Percentiles rank a stretch among this genome's conserved stretches.
phyloP scores from a whole-genome alignment of 2,113 vertebrate genomes.

The Falco punctatus region DNA sequence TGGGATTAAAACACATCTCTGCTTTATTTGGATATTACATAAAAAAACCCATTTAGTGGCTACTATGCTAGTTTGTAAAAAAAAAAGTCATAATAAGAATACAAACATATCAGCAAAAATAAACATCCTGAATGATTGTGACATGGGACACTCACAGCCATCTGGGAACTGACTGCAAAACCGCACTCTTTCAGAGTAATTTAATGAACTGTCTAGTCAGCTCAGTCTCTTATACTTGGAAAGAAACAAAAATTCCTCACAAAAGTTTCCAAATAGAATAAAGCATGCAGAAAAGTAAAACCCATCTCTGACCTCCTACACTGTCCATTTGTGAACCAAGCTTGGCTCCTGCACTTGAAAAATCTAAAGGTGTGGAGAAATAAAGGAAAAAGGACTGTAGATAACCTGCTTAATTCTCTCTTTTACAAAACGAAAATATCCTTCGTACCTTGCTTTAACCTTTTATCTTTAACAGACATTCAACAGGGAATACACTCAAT shows the following conservation, averaged over 20 bases:
- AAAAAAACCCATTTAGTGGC: background rate
- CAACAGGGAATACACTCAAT: background rate
- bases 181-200: background rate
- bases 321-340: background rate
- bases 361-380: background rate
- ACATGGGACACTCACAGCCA: background rate
- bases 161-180: background rate
- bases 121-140: background rate
- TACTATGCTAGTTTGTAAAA: background rate
- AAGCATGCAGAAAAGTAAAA: background rate
- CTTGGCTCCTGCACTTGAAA: background rate
- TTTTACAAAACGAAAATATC: background rate
- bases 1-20: background rate
- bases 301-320: background rate
- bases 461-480: slow-evolving; percentile 2
- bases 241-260: background rate
- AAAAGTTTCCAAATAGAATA: background rate
- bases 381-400: background rate
- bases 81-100: background rate
- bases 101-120: background rate
- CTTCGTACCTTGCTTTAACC: background rate
- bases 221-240: background rate
- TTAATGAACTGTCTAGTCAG: background rate
- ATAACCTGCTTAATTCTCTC: slow-evolving; percentile 18
- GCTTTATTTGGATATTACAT: background rate